These are phyloP conservation scores for Pontoporia blainvillei DNA, from an alignment of 2,113 vertebrate species.

Conservation along the genomic window DNA sequence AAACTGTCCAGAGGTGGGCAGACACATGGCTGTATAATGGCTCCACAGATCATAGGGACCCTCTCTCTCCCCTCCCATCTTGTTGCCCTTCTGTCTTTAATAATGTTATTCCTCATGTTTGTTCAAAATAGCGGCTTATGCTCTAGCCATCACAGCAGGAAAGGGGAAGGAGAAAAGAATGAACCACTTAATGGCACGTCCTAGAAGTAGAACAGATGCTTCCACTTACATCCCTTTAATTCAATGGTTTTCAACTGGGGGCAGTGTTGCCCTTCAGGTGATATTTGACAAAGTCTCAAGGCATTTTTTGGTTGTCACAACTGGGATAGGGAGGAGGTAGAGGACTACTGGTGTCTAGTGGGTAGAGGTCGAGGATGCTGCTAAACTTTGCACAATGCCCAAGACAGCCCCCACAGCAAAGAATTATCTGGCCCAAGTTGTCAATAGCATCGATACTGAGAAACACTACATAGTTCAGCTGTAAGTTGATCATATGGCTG, in stretches of 20 bases:
- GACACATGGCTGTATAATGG: accelerated
- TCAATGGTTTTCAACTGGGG: not conserved
- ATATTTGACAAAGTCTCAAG: not conserved
- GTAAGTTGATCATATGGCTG: not conserved
- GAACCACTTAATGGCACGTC: not conserved
- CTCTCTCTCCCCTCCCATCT: not conserved
- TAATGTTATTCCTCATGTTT: not conserved
- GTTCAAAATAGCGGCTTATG: not conserved
- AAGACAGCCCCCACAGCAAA: not conserved
- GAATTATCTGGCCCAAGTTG: not conserved
- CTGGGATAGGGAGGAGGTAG: not conserved
- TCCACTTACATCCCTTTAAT: not conserved
- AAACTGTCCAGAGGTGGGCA: not conserved
- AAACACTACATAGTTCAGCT: not conserved
- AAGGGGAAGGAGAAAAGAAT: not conserved
- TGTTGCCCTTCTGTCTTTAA: not conserved
- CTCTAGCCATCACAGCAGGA: not conserved
- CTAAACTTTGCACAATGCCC: not conserved
- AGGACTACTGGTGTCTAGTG: not conserved
- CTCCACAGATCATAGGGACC: not conserved
- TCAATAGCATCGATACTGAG: not conserved
- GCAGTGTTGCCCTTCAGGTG: not conserved
- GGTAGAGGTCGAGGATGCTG: not conserved
- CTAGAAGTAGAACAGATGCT: not conserved
- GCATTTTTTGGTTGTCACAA: not conserved